Evolutionary conservation across 2,888 invertebrate species (phyloP).

Genomic region (Ephialtes manifestator): DNA sequence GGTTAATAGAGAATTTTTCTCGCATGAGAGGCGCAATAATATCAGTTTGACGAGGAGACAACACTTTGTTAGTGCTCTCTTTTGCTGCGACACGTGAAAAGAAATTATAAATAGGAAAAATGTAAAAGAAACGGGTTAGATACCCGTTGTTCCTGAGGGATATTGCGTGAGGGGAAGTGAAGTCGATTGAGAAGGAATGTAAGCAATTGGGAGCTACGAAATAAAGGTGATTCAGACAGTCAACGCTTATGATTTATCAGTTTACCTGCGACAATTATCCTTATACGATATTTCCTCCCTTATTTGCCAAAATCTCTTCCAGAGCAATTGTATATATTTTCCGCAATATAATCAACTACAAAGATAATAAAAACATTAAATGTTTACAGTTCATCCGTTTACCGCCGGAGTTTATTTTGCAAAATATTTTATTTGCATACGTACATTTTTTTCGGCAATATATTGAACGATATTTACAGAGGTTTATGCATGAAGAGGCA

Average conservation of each 20-base stretch:
- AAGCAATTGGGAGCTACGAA: slow-evolving; percentile 79
- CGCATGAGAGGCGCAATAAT: slow-evolving; percentile 40
- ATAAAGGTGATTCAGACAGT: slow-evolving; percentile 81
- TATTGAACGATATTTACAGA: slow-evolving; percentile 15
- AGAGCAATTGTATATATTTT: not conserved
- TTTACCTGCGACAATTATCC: slow-evolving; percentile 1
- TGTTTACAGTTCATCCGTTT: slow-evolving; percentile 43
- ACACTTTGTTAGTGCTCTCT: slow-evolving; percentile 65
- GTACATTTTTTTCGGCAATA: not conserved
- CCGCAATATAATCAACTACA: not conserved
- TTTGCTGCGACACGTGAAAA: slow-evolving; percentile 56
- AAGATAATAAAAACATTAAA: slow-evolving; percentile 79
- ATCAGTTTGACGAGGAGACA: slow-evolving; percentile 64
- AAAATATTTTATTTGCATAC: not conserved
- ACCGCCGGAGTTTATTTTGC: not conserved
- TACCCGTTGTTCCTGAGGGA: slow-evolving; percentile 68
- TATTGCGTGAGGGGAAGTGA: slow-evolving; percentile 3
- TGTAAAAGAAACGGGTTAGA: slow-evolving; percentile 60
- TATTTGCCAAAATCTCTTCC: not conserved
- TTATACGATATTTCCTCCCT: not conserved
- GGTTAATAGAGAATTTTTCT: slow-evolving; percentile 54
- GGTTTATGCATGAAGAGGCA: not conserved
- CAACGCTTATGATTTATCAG: slow-evolving; percentile 52
- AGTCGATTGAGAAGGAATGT: slow-evolving; percentile 70
- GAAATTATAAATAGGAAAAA: slow-evolving; percentile 58